A percentile compares a stretch with the other conserved stretches of the same genome.
phyloP scores from a whole-genome alignment of 2,888 invertebrate genomes.

The Leptarthrus brevirostris region DNA sequence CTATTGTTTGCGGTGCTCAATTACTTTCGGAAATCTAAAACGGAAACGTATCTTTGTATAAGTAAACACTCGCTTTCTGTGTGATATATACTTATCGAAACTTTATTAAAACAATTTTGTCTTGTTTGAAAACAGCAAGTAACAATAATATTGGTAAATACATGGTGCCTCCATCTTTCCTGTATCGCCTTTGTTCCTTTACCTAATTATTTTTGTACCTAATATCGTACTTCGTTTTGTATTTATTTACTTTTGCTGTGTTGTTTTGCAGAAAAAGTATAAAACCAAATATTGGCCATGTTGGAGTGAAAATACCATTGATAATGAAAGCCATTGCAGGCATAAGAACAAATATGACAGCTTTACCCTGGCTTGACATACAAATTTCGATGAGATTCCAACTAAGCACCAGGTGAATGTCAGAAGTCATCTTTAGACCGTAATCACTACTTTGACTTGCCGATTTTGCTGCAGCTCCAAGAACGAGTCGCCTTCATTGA shows the following conservation, averaged over 20 bases:
- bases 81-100: constrained; percentile 25
- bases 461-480: neutral
- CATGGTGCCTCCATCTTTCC: neutral
- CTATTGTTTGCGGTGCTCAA: constrained; percentile 12
- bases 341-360: no score
- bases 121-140: neutral
- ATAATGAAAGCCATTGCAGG: no score
- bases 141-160: neutral
- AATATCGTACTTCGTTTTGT: no score
- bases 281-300: no score
- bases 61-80: neutral
- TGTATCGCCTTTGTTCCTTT: no score
- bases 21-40: constrained; percentile 21
- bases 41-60: constrained; percentile 25
- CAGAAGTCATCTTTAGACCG: constrained; percentile 15
- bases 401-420: constrained; percentile 22
- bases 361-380: neutral
- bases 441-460: neutral
- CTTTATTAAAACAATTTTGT: neutral
- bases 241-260: no score
- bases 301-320: no score
- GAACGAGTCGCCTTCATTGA: neutral
- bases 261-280: no score
- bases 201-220: no score
- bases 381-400: constrained; percentile 3